Conservation (phyloP, 2,888 invertebrate species). For the Tiliacea aurago region DNA sequence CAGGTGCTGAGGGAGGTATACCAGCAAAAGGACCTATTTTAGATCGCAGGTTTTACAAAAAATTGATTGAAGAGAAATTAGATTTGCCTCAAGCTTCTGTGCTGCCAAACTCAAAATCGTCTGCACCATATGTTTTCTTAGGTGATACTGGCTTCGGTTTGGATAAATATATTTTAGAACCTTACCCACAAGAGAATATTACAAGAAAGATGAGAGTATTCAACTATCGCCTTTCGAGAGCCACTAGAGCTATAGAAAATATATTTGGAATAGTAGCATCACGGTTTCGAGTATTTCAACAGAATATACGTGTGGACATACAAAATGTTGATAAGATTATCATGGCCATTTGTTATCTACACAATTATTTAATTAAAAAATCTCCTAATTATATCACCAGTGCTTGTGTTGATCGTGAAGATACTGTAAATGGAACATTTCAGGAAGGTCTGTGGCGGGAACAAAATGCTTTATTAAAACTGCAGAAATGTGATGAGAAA, state of each 20-base stretch:
- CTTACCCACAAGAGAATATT: slow-evolving; percentile 6
- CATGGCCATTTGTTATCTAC: slow-evolving; percentile 11
- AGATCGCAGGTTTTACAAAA: slow-evolving; percentile 7
- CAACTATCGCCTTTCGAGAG: slow-evolving; percentile 17
- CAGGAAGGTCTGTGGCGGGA: not conserved
- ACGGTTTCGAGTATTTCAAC: slow-evolving; percentile 15
- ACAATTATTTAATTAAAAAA: slow-evolving; percentile 11
- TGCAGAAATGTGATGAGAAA: slow-evolving; percentile 4
- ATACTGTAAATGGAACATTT: slow-evolving; percentile 4
- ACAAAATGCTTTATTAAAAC: not conserved
- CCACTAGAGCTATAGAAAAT: slow-evolving; percentile 11
- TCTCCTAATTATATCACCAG: slow-evolving; percentile 18
- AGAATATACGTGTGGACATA: slow-evolving; percentile 13
- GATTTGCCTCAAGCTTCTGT: not conserved
- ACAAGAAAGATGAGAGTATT: slow-evolving; percentile 6
- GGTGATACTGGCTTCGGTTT: slow-evolving; percentile 20
- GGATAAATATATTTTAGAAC: slow-evolving; percentile 20
- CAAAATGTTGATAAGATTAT: slow-evolving; percentile 20
- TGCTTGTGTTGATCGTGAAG: slow-evolving; percentile 13
- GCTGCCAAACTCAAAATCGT: not conserved
- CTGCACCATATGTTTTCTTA: slow-evolving; percentile 22
- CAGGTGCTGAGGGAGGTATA: not conserved
- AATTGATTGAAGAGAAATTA: slow-evolving; percentile 7
- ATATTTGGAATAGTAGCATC: slow-evolving; percentile 12
- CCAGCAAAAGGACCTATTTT: too few relatives aligned